Evolutionary conservation across 2,888 invertebrate species (phyloP).

Genomic region (Imbricaverruca yamaguchii): DNA sequence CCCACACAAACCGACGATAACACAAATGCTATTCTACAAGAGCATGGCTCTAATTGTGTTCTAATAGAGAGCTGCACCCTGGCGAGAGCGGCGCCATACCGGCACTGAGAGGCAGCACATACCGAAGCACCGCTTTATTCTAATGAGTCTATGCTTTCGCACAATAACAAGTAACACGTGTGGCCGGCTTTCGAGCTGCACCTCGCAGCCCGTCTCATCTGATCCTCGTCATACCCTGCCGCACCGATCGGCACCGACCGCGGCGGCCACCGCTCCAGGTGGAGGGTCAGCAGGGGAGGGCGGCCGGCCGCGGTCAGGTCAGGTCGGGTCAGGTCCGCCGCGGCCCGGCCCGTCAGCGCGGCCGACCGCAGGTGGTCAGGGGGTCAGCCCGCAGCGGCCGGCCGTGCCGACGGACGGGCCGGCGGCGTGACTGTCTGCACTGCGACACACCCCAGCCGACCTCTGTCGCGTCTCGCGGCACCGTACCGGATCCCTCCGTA

Average conservation of each 20-base stretch:
- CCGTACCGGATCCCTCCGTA: constrained; percentile 4
- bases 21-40: too few species aligned
- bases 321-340: not conserved
- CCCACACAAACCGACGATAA: too few species aligned
- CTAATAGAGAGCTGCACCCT: too few species aligned
- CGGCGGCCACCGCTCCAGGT: not conserved
- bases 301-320: constrained; percentile 1
- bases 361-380: not conserved
- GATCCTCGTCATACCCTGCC: too few species aligned
- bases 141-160: not conserved
- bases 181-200: not conserved
- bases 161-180: constrained; percentile 3
- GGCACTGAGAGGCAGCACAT: not conserved
- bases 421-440: not conserved
- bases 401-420: not conserved
- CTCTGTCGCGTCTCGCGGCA: not conserved
- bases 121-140: constrained; percentile 8
- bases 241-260: not conserved
- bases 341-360: not conserved
- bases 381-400: constrained; percentile 12
- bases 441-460: not conserved
- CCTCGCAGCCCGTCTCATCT: not conserved
- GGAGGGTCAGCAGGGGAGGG: not conserved
- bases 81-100: too few species aligned
- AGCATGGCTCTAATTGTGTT: too few species aligned